These are phyloP conservation scores for Dipodomys spectabilis DNA, from an alignment of 2,113 vertebrate genomes.

Conservation along the genomic window DNA sequence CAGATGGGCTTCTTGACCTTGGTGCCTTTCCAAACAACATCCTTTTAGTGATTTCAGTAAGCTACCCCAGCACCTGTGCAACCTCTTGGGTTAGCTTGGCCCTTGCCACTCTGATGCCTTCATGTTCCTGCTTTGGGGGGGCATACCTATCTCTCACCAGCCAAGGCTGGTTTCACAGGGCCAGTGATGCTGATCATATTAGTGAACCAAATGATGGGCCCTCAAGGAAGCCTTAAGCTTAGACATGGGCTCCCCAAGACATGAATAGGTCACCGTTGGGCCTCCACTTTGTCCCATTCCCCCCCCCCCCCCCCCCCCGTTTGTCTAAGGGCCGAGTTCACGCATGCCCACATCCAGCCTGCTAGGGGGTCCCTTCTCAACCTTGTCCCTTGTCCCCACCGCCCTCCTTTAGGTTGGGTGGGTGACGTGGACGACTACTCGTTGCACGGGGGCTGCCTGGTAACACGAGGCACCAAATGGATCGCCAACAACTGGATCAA, in stretches of 20 bases:
- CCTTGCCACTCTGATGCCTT: background rate
- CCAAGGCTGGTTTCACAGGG: conserved; percentile 9
- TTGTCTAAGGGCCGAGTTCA: background rate
- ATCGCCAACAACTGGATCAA: conserved; percentile 98
- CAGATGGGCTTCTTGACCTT: background rate
- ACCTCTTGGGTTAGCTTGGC: background rate
- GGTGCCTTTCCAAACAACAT: background rate
- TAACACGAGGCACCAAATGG: conserved; percentile 95
- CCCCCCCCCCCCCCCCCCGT: no score
- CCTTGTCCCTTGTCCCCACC: background rate
- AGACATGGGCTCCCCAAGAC: background rate
- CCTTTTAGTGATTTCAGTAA: background rate
- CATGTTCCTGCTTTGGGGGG: background rate
- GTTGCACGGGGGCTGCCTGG: conserved; percentile 94
- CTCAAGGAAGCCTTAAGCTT: background rate
- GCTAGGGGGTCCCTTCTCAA: background rate
- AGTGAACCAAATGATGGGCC: background rate
- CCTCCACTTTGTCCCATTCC: background rate
- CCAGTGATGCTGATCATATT: background rate
- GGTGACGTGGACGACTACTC: conserved; percentile 97
- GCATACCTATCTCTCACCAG: background rate
- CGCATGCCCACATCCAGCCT: background rate
- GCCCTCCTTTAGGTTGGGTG: conserved; percentile 92
- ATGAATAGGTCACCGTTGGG: no score
- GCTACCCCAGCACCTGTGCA: background rate